Evolutionary conservation across 2,888 invertebrate species (phyloP).

Genomic region (Diabrotica balteata): DNA sequence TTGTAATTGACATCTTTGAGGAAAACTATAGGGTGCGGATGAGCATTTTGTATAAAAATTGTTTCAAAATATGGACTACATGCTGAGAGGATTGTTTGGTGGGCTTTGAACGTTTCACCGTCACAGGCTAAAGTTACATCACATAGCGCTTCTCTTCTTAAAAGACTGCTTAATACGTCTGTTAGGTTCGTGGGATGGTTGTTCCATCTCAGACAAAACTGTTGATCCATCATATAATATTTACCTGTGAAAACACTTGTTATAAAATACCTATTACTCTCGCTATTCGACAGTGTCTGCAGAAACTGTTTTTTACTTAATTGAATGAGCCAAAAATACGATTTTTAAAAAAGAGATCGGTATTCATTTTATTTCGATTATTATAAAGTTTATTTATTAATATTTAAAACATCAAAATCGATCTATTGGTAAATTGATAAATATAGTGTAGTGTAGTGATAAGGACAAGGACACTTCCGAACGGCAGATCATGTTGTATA

Average conservation of each 20-base stretch:
- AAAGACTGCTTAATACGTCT: constrained; percentile 85
- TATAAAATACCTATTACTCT: no score
- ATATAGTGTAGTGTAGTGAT: no score
- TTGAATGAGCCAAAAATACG: no score
- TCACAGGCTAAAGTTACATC: constrained; percentile 93
- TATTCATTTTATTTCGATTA: no score
- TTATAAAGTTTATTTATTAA: no score
- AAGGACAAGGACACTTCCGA: no score
- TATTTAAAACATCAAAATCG: no score
- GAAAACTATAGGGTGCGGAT: constrained; percentile 92
- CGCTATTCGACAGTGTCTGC: constrained; percentile 1
- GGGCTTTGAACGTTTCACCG: constrained; percentile 89
- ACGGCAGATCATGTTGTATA: no score
- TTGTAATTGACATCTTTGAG: constrained; percentile 89
- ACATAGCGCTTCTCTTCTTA: constrained; percentile 88
- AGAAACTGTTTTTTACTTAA: neutral
- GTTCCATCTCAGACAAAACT: constrained; percentile 95
- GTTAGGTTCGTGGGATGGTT: constrained; percentile 92
- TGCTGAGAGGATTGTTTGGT: constrained; percentile 91
- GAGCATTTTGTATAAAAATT: constrained; percentile 86
- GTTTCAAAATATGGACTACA: constrained; percentile 95
- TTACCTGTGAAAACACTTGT: constrained; percentile 33
- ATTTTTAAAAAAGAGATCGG: no score
- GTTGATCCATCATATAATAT: constrained; percentile 68
- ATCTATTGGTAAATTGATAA: no score